Evolutionary conservation across 2,888 invertebrate species (phyloP).

Genomic region (Stegana nigrithorax): DNA sequence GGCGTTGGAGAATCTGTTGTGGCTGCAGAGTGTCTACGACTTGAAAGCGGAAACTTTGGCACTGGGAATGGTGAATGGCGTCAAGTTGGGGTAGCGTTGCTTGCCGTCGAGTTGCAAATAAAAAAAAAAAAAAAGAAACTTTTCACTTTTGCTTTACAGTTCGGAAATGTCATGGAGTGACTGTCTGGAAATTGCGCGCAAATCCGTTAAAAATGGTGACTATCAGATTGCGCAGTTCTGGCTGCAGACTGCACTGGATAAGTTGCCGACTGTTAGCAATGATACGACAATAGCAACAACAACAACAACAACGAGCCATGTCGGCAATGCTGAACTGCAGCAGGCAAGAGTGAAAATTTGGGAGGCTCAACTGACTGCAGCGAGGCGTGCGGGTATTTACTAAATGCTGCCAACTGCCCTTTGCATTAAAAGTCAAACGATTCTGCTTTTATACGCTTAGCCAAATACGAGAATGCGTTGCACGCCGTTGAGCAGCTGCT

Average conservation of each 20-base stretch:
- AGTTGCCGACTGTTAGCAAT: slow-evolving; percentile 40
- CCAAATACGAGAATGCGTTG: slow-evolving; percentile 38
- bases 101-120: slow-evolving; percentile 12
- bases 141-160: slow-evolving; percentile 36
- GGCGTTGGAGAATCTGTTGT: slow-evolving; percentile 48
- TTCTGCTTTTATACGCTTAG: background rate
- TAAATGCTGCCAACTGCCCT: no score
- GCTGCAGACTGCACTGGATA: slow-evolving; percentile 56
- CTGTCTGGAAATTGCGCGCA: slow-evolving; percentile 57
- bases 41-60: slow-evolving; percentile 72
- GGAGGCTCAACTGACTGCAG: slow-evolving; percentile 45
- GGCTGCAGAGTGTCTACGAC: slow-evolving; percentile 76
- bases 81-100: slow-evolving; percentile 52
- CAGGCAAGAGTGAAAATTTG: slow-evolving; percentile 40
- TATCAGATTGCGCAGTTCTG: slow-evolving; percentile 56
- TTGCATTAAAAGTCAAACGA: no score
- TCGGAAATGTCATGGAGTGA: slow-evolving; percentile 63
- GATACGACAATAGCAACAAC: no score
- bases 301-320: background rate
- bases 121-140: slow-evolving; percentile 17
- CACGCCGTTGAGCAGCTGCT: slow-evolving; percentile 47
- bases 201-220: slow-evolving; percentile 50
- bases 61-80: slow-evolving; percentile 69
- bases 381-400: slow-evolving; percentile 53
- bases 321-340: background rate